Base-by-base conservation (phyloP, 2,113 vertebrate species). In the Lepus timidus region DNA sequence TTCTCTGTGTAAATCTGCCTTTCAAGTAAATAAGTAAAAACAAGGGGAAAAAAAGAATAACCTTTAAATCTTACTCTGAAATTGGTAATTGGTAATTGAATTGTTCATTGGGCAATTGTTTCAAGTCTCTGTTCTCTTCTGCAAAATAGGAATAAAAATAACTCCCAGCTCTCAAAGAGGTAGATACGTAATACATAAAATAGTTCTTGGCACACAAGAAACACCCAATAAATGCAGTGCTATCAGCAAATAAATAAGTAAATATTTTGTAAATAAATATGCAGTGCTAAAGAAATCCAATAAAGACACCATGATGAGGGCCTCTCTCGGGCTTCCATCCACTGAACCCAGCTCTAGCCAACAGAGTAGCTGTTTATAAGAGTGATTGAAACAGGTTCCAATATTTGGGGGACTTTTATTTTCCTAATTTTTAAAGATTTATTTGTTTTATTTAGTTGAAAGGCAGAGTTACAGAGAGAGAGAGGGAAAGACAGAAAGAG, bases 141-240 rank as follows among this genome's bases (percentile, higher is more conserved):
- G 36, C 86, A 61, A 92, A 90, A 84, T 51, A n/a, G 81, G 33
- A 16, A 58, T 78, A 58, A 93, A 83, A 87, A 64, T 61, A 36
- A 33, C 76, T 61, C n/a, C 23, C 39, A 13, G 20, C 36, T 90
- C 79, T 81, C 70, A 62, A 75, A 82, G n/a, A 68, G 52, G 14
- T 58, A 71, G 29, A 25, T 70, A 75, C 11, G 10, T 74, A 61
- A 55, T 64, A 85, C 84, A 16, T 33, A 83, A 68, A 27, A 70
- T n/a, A 29, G 75, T 71, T 44, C 36, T 44, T 36, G 33, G 22
- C 44, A 65, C 76, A 65, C 14, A 58, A 25, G 13, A 76, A 52
- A 7, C 5, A 61, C 10, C 33, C 33, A 76, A 58, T 65, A 82
- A 86, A 90, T 44, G 17, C 31, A 33, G 19, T 78, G 51, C 62